These are phyloP conservation scores for Philhelius pedissequus DNA, from an alignment of 2,888 invertebrate genomes.

Conservation along the genomic window DNA sequence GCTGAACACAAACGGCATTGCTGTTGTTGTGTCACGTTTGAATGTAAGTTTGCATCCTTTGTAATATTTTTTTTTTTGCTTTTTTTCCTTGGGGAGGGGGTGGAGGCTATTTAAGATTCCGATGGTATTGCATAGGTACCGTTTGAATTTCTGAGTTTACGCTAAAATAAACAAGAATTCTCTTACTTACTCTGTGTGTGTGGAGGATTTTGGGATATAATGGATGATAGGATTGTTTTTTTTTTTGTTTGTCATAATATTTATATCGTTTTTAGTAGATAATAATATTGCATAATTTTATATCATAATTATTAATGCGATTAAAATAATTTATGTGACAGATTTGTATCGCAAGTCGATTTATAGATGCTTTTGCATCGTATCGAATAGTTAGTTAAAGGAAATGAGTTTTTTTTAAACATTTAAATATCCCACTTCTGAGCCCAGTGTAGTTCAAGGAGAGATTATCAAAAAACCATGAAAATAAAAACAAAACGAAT, in stretches of 20 bases:
- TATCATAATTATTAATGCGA: background rate
- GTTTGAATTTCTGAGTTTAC: conserved; percentile 6
- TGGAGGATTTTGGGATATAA: background rate
- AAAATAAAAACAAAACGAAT: background rate
- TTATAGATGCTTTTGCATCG: background rate
- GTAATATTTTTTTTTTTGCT: background rate
- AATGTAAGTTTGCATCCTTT: conserved; percentile 54
- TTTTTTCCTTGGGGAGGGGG: background rate
- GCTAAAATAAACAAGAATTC: background rate
- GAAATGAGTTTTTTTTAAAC: no score
- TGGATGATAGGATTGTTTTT: background rate
- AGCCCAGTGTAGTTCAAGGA: background rate
- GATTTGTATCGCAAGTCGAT: background rate
- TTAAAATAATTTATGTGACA: background rate
- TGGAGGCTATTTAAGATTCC: conserved; percentile 24
- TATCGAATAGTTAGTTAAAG: background rate
- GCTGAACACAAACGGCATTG: conserved; percentile 25
- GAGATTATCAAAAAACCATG: background rate
- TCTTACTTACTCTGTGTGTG: background rate
- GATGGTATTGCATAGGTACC: conserved; percentile 1
- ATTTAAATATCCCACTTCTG: conserved; percentile 4
- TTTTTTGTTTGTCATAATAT: background rate
- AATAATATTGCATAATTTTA: background rate
- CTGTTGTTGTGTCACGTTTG: conserved; percentile 38
- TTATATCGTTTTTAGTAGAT: background rate